These are phyloP conservation scores for Martes martes DNA, from an alignment of 2,113 vertebrate genomes.

Conservation along the genomic window DNA sequence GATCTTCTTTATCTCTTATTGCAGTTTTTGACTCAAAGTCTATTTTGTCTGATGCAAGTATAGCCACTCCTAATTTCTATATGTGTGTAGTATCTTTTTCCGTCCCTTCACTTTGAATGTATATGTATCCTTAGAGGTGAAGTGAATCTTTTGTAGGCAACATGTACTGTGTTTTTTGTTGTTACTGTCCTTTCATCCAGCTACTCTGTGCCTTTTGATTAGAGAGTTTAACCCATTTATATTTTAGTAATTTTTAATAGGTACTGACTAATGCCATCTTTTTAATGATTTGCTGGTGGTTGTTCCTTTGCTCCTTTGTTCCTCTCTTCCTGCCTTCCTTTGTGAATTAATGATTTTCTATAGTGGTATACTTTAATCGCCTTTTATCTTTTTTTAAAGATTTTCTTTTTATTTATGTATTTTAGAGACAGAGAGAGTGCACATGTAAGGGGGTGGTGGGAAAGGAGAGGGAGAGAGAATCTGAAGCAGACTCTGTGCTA, in stretches of 20 bases:
- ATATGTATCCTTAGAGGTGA: not conserved
- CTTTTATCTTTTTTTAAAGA: not conserved
- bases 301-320: not conserved
- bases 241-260: not conserved
- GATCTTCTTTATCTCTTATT: not conserved
- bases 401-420: not conserved
- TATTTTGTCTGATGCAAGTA: not conserved
- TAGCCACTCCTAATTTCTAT: not conserved
- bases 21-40: not conserved
- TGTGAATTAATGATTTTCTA: not conserved
- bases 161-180: not conserved
- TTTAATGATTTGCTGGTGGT: not conserved
- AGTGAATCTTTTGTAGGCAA: not conserved
- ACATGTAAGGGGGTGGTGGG: not conserved
- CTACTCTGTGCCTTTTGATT: not conserved
- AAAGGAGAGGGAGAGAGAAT: not conserved
- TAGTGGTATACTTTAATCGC: not conserved
- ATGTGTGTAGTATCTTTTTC: not conserved
- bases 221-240: not conserved
- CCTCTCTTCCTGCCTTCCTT: not conserved
- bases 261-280: not conserved
- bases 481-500: not conserved
- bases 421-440: not conserved
- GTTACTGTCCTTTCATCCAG: not conserved
- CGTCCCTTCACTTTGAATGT: not conserved